Evolutionary conservation across 2,888 invertebrate genomes (phyloP).

Genomic region (Branchinecta sandiegonensis): DNA sequence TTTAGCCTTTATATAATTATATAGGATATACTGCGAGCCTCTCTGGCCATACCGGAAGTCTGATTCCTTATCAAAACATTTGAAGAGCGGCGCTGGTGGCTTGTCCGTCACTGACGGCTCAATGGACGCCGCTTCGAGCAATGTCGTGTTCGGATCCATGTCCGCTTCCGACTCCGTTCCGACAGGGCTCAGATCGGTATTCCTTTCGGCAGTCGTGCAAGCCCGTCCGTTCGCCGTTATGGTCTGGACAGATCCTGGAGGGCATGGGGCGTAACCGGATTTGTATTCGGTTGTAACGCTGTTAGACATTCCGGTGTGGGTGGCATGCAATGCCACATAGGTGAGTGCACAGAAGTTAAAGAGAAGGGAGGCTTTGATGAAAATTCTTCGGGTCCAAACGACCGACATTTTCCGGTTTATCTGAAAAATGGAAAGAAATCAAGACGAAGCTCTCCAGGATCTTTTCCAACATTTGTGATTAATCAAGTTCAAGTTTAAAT

Average conservation of each 20-base stretch:
- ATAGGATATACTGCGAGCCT: constrained; percentile 73
- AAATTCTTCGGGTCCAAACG: constrained; percentile 15
- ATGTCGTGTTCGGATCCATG: constrained; percentile 19
- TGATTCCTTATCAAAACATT: constrained; percentile 22
- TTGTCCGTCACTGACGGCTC: constrained; percentile 23
- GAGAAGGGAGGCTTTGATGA: constrained; percentile 43
- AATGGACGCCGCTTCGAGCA: constrained; percentile 4
- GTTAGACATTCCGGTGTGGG: constrained; percentile 16
- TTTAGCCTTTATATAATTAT: constrained; percentile 60
- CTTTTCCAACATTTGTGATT: no score
- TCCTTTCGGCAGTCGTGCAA: background rate
- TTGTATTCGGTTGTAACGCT: background rate
- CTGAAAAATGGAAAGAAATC: no score
- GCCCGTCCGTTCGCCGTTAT: constrained; percentile 6
- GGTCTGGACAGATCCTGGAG: background rate
- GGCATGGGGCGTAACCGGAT: background rate
- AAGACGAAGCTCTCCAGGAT: no score
- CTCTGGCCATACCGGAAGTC: constrained; percentile 44
- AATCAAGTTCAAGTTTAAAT: no score
- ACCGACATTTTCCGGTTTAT: background rate
- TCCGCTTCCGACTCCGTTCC: constrained; percentile 15
- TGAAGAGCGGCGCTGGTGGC: constrained; percentile 24
- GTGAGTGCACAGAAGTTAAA: constrained; percentile 51
- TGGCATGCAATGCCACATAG: constrained; percentile 50
- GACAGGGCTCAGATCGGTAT: background rate